Base-by-base conservation (phyloP, 2,113 vertebrate genomes). In the Pelodiscus sinensis region DNA sequence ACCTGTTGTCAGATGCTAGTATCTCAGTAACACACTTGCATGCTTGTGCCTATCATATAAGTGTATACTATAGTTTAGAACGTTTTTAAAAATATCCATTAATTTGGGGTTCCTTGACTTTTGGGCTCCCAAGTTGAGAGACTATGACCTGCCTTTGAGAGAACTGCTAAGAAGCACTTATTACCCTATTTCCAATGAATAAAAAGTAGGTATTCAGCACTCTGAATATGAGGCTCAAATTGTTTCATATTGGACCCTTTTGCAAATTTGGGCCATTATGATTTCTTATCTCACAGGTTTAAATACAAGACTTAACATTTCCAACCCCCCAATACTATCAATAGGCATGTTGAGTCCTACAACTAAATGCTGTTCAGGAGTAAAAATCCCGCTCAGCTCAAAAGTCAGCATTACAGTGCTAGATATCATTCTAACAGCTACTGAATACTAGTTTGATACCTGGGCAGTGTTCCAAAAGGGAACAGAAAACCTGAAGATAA, bases 341-440 rank as follows among this genome's bases (percentile, higher is more conserved):
- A 79, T 21, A 52, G 13, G 8, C 24, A 86, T 1, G 21, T 62
- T 83, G 52, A 54, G 56, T 35, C 84, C 77, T 31, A 22, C 31
- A 31, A 90, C 25, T 62, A 58, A 62, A 22, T 18, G 10, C 22
- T 4, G 2, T 16, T 11, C 4, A 6, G 24, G 75, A 68, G 15
- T 60, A 35, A 71, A 88, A 51, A 0, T 0, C 3, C 31, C 3
- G 0, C 21, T 85, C 44, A 44, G 18, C 84, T 79, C 35, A 21
- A 9, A n/a, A 78, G 52, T 0, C 90, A 79, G 18, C 60, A 82
- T 27, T 78, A 85, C 1, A 65, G 73, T 73, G 2, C n/a, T 9
- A 12, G 25, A 25, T 22, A 35, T 4, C n/a, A 50, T 54, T 51
- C 1, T 21, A 85, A 19, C 79, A 65, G 19, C 78, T 58, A 65